Conservation (phyloP, 2,888 invertebrate species). For the Priocnemis perturbator region DNA sequence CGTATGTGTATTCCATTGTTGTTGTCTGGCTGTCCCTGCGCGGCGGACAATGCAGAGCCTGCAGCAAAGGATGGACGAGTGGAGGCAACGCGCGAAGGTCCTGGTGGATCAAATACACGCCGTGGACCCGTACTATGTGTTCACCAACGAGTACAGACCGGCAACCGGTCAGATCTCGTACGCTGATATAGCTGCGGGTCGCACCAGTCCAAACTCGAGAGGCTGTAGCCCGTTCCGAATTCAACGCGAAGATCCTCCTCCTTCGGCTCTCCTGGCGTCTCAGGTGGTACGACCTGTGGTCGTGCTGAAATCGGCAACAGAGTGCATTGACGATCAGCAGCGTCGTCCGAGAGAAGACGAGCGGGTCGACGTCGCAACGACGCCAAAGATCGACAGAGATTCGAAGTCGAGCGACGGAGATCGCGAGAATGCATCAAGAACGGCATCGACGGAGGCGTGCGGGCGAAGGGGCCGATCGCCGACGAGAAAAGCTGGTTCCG, state of each 20-base stretch:
- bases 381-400: not conserved
- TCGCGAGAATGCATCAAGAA: not conserved
- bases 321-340: too few species aligned
- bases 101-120: constrained; percentile 84
- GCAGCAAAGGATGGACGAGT: constrained; percentile 80
- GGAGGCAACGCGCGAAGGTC: constrained; percentile 83
- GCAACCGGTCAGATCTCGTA: constrained; percentile 75
- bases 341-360: not conserved
- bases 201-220: constrained; percentile 75
- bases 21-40: constrained; percentile 74
- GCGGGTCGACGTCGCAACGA: not conserved
- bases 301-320: not conserved
- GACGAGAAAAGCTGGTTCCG: constrained; percentile 65
- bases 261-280: constrained; percentile 43
- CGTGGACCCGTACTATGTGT: constrained; percentile 85
- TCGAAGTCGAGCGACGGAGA: not conserved
- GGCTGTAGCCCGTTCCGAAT: constrained; percentile 67
- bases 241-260: constrained; percentile 59
- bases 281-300: constrained; percentile 61
- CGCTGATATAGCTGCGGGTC: constrained; percentile 84
- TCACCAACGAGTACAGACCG: constrained; percentile 75
- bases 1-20: constrained; percentile 61
- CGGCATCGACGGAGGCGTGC: constrained; percentile 25
- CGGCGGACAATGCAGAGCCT: constrained; percentile 79
- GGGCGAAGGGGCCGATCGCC: constrained; percentile 77